Evolutionary conservation across 2,888 invertebrate species (phyloP), one percentile per base, ranked within the genome.

Genomic region (Agapostemon virescens): DNA sequence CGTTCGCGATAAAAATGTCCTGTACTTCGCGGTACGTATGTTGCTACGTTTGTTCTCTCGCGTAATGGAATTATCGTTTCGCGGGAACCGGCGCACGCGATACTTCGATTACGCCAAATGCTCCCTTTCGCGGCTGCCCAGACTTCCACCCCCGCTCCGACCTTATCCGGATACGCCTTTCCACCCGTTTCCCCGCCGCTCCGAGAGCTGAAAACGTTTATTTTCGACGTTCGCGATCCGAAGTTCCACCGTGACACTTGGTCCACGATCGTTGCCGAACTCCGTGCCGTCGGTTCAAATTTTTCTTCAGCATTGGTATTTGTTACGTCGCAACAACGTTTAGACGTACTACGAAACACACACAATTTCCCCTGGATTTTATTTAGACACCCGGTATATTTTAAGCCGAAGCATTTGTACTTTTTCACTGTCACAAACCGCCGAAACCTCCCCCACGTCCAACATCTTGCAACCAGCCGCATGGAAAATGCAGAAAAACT

Each of bases 31-130:
- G 66, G 78, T 81, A 70, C 79, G 77, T 79, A 83, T 81, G 81
- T 82, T 81, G 77, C 79, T 87, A 83, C 84, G 88, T 89, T 89
- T 88, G 88, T 89, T 88, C 88, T 86, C 85, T 85, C 84, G 85
- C 87, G 86, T 88, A 89, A 88, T 89, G 89, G 88, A 89, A 89
- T 89, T 89, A 89, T 87, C 86, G 85, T 85, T 84, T 81, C 83
- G 78, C 81, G 66, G 79, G 70, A 72, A 79, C 82, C 69, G 79
- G 78, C 76, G 85, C 89, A 89, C 89, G 89, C 89, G 89, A 89
- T 89, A 88, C 87, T 86, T 88, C 88, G 88, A 89, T 89, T 89
- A 88, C 87, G 85, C 84, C 77, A 72, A 87, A 85, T 85, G 83
- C 84, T 73, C 78, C 80, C 85, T 82, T 85, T 84, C 83, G 79